Evolutionary conservation across 2,797 vertebrate species (phyloP).

Genomic region (Sebastes itinus): DNA sequence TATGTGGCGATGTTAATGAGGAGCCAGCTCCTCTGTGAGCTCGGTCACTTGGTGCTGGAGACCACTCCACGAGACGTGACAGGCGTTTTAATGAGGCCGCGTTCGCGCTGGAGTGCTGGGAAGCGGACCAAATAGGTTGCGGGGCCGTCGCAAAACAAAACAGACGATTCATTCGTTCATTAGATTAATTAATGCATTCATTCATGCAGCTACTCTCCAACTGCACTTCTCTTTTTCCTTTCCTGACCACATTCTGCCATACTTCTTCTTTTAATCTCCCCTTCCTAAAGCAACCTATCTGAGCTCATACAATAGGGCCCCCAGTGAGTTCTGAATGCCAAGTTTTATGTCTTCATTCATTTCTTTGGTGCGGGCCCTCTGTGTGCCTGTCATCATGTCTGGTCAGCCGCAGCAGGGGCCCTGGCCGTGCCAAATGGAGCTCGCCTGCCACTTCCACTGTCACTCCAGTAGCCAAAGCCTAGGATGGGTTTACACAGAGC

Average conservation of each 20-base stretch:
- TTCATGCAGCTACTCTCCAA: constrained; percentile 17
- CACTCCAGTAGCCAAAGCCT: background rate
- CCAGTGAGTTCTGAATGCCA: constrained; percentile 36
- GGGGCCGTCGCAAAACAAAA: constrained; percentile 64
- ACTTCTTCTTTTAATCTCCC: constrained; percentile 17
- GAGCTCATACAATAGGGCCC: constrained; percentile 27
- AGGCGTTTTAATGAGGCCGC: constrained; percentile 72
- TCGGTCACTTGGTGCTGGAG: constrained; percentile 77
- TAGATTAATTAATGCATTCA: constrained; percentile 43
- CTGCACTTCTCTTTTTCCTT: background rate
- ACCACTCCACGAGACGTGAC: constrained; percentile 69
- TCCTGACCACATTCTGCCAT: constrained; percentile 18
- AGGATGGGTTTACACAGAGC: background rate
- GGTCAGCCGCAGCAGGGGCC: constrained; percentile 9
- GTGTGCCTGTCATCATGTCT: constrained; percentile 36
- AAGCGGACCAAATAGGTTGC: constrained; percentile 71
- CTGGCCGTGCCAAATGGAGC: constrained; percentile 18
- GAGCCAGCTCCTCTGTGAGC: constrained; percentile 66
- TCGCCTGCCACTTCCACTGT: constrained; percentile 24
- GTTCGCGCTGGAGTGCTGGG: constrained; percentile 65
- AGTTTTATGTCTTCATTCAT: constrained; percentile 50
- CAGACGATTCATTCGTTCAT: constrained; percentile 60
- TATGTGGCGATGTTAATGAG: constrained; percentile 89
- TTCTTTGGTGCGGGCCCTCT: background rate
- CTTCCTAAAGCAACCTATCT: constrained; percentile 28